Evolutionary conservation across 2,797 vertebrate species (phyloP).

Genomic region (Halcyon smyrnensis): DNA sequence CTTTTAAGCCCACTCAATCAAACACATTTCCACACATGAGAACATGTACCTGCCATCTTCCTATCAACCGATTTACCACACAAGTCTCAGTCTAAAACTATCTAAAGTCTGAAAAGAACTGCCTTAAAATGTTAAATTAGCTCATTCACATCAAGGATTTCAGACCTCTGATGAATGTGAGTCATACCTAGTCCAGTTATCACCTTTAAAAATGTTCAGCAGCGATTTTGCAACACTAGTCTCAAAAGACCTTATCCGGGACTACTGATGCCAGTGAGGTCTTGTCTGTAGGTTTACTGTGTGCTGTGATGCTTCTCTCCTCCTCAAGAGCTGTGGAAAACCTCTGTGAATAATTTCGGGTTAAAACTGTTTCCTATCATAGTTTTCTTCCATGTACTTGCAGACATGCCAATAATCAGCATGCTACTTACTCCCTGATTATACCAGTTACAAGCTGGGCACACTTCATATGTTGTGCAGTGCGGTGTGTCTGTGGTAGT

Average conservation of each 20-base stretch:
- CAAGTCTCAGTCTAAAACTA: not conserved
- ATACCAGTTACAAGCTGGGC: not conserved
- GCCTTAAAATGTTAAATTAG: not conserved
- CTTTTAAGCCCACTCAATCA: not conserved
- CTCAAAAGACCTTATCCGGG: not conserved
- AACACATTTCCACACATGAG: not conserved
- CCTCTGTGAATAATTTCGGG: not conserved
- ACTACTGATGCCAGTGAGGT: rapidly evolving
- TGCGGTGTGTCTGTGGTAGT: not conserved
- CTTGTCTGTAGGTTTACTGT: not conserved
- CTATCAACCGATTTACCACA: rapidly evolving
- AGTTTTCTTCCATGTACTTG: not conserved
- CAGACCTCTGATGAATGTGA: not conserved
- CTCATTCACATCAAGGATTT: not conserved
- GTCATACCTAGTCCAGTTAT: not conserved
- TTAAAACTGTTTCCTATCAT: not conserved
- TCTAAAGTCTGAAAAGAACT: not conserved
- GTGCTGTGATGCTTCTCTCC: rapidly evolving
- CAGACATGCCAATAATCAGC: not conserved
- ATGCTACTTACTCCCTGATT: not conserved
- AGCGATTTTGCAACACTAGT: not conserved
- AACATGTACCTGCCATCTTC: not conserved
- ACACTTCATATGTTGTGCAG: not conserved
- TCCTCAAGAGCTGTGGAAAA: not conserved
- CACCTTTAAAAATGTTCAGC: not conserved